phyloP scores from a whole-genome alignment of 1,140 invertebrate species.

The Drosophila lacertosa region DNA sequence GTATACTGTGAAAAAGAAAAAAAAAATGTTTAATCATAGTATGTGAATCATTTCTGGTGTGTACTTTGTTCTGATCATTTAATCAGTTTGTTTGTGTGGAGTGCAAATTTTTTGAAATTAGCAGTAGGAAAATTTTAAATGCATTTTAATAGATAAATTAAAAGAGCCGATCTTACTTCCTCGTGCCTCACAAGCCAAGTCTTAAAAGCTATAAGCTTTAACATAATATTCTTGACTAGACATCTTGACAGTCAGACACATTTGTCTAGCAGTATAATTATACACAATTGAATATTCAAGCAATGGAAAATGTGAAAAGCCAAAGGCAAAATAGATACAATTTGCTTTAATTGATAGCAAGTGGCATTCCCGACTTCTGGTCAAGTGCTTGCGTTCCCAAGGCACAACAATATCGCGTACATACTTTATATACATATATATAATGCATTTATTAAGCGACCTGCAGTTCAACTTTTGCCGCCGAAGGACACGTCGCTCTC shows the following conservation, averaged over 20 bases:
- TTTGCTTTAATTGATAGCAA: conserved; percentile 74
- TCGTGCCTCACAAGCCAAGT: no score
- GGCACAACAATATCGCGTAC: conserved; percentile 34
- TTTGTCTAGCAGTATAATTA: not conserved
- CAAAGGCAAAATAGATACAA: conserved; percentile 58
- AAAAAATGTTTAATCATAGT: no score
- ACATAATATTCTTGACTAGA: not conserved
- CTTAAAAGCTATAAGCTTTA: not conserved
- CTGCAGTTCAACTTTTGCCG: conserved; percentile 37
- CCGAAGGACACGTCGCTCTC: conserved; percentile 9
- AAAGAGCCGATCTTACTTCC: no score
- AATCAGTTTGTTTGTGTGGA: no score
- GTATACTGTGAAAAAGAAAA: no score
- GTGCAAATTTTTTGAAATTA: no score
- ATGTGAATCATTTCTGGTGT: no score
- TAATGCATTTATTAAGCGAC: conserved; percentile 44
- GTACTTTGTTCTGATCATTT: no score
- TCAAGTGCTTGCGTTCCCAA: conserved; percentile 72
- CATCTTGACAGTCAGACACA: not conserved
- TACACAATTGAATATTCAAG: conserved; percentile 20
- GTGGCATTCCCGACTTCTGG: conserved; percentile 46
- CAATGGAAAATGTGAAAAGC: conserved; percentile 38
- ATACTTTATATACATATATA: conserved; percentile 34
- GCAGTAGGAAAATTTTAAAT: no score
- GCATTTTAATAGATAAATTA: no score